Conservation (phyloP, 2,888 invertebrate genomes). For the Chloroclysta siterata region DNA sequence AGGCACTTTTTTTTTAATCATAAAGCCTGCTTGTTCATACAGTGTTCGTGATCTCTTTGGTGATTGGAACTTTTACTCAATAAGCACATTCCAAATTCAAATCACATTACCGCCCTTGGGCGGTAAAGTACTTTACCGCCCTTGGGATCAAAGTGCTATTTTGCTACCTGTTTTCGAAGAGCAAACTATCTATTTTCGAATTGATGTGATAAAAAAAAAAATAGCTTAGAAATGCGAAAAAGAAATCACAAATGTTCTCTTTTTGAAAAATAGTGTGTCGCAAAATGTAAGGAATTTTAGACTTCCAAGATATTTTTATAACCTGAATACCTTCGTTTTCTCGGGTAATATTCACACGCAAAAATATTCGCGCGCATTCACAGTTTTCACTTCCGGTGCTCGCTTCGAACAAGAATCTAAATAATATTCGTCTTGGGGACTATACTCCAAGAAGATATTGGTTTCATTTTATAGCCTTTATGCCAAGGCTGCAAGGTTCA, state of each 20-base stretch:
- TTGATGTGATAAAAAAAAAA: too few species aligned
- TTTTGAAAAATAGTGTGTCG: background rate
- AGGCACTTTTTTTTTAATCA: too few species aligned
- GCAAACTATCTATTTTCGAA: too few species aligned
- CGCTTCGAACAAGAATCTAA: slow-evolving; percentile 55
- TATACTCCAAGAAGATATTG: slow-evolving; percentile 22
- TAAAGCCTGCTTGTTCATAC: too few species aligned
- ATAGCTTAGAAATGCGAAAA: background rate
- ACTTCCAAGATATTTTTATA: slow-evolving; percentile 15
- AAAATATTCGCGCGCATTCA: slow-evolving; percentile 29
- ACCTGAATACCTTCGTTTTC: slow-evolving; percentile 11
- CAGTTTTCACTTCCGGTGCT: slow-evolving; percentile 42
- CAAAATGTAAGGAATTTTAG: slow-evolving; percentile 10
- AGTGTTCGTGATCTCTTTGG: too few species aligned
- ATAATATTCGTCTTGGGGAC: slow-evolving; percentile 48
- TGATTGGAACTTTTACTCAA: too few species aligned
- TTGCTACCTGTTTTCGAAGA: too few species aligned
- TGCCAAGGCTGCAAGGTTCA: slow-evolving; percentile 13
- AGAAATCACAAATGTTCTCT: background rate
- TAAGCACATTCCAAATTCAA: too few species aligned
- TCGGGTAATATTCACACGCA: slow-evolving; percentile 27
- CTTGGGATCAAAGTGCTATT: too few species aligned
- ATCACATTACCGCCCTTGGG: too few species aligned
- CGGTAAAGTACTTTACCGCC: too few species aligned
- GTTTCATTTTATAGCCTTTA: slow-evolving; percentile 7